Evolutionary conservation across 2,113 vertebrate species (phyloP), one percentile per base, ranked within the genome.

Genomic region (Phrynosoma blainvillii): DNA sequence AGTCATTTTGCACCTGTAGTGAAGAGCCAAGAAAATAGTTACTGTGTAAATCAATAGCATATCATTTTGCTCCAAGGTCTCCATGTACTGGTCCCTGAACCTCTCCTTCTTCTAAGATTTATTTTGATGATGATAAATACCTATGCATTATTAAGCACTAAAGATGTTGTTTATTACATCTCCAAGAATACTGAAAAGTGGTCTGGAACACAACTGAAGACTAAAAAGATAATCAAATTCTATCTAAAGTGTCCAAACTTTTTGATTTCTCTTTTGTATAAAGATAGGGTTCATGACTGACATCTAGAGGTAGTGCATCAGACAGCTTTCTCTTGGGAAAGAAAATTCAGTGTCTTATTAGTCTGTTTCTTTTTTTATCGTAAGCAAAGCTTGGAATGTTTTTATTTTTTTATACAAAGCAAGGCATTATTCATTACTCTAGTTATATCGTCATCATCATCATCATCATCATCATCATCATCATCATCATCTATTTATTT

Each of bases 41-140:
- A 89, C 85, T 75, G 90, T 94, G 94, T 93, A 93, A 92, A 95
- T 94, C 94, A 97, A 96, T 96, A 96, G 95, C 90, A 77, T 94
- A 95, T 94, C 92, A 92, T 90, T 95, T 87, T 82, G 70, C 91
- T 84, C 68, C 91, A 95, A 96, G 92, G 87, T 90, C 93, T 95
- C 84, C 90, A 87, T 95, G 89, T 92, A 89, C 87, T 90, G 82
- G 92, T 84, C 86, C 93, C 89, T 95, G 94, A 95, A 94, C 90
- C 85, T 92, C 89, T 89, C 88, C 93, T 96, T 96, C 93, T 88
- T 89, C 88, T 66, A 93, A 94, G 96, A 96, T 96, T 96, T 96
- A 96, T 96, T 96, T 92, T 94, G 90, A 96, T 91, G 95, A 90
- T 91, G 90, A 90, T 93, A 93, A 93, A 91, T 94, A 90, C 92